Conservation (phyloP, 2,797 vertebrate genomes). For the Pteropus rufus region DNA sequence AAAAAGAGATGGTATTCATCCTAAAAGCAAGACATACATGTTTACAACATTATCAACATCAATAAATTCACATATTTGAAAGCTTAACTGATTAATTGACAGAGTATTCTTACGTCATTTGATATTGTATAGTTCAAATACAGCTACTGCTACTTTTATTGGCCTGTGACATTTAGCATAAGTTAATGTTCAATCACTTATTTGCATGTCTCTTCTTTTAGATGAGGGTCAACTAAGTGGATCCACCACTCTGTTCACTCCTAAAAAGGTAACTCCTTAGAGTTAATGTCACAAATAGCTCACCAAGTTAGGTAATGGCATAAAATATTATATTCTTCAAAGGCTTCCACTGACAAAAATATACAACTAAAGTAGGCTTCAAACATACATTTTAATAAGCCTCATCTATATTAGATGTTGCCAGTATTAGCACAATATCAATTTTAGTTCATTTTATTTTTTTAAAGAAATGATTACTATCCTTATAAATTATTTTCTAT, state of each 20-base stretch:
- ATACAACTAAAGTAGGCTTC: not conserved
- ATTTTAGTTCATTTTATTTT: slow-evolving; percentile 13
- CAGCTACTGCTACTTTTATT: not conserved
- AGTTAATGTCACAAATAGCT: not conserved
- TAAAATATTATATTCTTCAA: not conserved
- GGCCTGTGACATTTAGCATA: not conserved
- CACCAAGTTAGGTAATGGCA: not conserved
- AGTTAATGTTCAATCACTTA: not conserved
- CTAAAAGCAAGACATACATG: not conserved
- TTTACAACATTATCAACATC: not conserved
- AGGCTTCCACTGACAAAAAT: not conserved
- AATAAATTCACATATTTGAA: not conserved
- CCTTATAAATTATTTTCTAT: not conserved
- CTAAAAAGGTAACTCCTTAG: not conserved
- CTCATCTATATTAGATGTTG: not conserved
- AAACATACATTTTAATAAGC: not conserved
- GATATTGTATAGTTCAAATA: not conserved
- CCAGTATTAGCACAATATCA: not conserved
- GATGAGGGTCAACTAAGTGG: not conserved
- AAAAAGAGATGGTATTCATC: not conserved
- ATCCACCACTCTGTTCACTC: not conserved
- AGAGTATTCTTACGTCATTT: not conserved
- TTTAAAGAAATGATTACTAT: not conserved
- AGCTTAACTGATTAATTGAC: not conserved
- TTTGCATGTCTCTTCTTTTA: not conserved